phyloP scores from a whole-genome alignment of 2,797 vertebrate species.

The Hyperoplus lanceolatus region DNA sequence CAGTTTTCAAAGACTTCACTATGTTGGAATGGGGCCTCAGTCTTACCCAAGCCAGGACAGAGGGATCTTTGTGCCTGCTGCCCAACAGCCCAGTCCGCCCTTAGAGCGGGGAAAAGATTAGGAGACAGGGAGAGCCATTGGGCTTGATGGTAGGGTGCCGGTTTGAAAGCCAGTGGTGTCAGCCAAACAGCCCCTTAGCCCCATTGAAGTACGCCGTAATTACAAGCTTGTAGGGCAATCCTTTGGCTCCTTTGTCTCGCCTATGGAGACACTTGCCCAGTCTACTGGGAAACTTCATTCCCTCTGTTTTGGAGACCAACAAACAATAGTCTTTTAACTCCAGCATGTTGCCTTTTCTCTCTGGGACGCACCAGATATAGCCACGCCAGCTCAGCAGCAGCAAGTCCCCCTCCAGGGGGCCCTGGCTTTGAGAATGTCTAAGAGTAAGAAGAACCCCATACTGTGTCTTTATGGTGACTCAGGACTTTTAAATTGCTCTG shows the following conservation, averaged over 20 bases:
- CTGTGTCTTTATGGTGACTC: slow-evolving; percentile 45
- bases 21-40: slow-evolving; percentile 77
- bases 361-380: slow-evolving; percentile 27
- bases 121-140: slow-evolving; percentile 68
- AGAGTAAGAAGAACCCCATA: background rate
- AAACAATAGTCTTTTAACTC: slow-evolving; percentile 55
- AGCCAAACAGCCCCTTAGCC: slow-evolving; percentile 76
- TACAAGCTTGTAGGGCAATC: slow-evolving; percentile 82
- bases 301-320: slow-evolving; percentile 62
- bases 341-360: slow-evolving; percentile 59
- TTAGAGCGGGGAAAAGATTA: slow-evolving; percentile 68
- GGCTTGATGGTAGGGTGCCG: slow-evolving; percentile 75
- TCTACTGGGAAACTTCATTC: slow-evolving; percentile 70
- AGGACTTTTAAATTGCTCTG: slow-evolving; percentile 14
- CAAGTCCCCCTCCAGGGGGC: slow-evolving; percentile 15
- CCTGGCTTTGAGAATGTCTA: slow-evolving; percentile 13
- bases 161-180: slow-evolving; percentile 76
- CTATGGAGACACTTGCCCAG: slow-evolving; percentile 77
- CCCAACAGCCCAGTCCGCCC: slow-evolving; percentile 72
- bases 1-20: slow-evolving; percentile 84
- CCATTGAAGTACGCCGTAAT: slow-evolving; percentile 79
- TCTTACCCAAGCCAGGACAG: slow-evolving; percentile 77
- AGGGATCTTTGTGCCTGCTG: slow-evolving; percentile 81
- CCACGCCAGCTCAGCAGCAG: slow-evolving; percentile 38
- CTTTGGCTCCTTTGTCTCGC: slow-evolving; percentile 71